Evolutionary conservation across 2,888 invertebrate species (phyloP), one percentile per base, ranked within the genome.

Genomic region (Carabus problematicus): DNA sequence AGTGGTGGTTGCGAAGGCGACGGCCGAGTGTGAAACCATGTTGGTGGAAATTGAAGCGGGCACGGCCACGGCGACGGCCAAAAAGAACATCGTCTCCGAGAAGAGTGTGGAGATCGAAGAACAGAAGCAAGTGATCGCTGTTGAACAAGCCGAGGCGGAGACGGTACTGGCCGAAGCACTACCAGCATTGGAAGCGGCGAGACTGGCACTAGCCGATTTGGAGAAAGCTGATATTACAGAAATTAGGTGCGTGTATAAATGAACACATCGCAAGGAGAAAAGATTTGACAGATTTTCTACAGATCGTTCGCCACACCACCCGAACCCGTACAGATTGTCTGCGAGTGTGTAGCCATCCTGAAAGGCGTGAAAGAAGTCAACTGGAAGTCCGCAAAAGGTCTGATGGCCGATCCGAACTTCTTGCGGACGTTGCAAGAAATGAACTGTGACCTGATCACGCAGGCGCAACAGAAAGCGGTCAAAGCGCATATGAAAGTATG

Each of bases 351-450:
- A 16, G 93, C 91, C 0, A 94, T 96, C 62, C 85, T 97, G 69
- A 87, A 91, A 72, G 93, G 93, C 1, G 85, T 90, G 55, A 92
- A 91, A 75, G 96, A 96, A 73, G 88, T 95, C 2, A 92, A 89
- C 52, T 97, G 96, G 96, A 95, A 95, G 79, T 88, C 91, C 1
- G 95, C 95, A 0, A 95, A 92, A 80, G 93, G 87, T 1, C 93
- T 97, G 91, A 95, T 97, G 95, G 89, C 93, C 0, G 96, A 97
- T 78, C 91, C 93, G 0, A 91, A 88, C 80, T 97, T 96, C 81
- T 80, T 97, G 43, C 85, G 87, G 62, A 87, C 87, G 63, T 84
- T 97, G 42, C 91, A 91, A 81, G 94, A 95, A 80, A 91, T 97
- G 90, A 93, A 97, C 78, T 92, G 89, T 75, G 91, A 93, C 76